These are phyloP conservation scores for Philotrypesis tridentata DNA, from an alignment of 1,140 invertebrate genomes.

Conservation along the genomic window DNA sequence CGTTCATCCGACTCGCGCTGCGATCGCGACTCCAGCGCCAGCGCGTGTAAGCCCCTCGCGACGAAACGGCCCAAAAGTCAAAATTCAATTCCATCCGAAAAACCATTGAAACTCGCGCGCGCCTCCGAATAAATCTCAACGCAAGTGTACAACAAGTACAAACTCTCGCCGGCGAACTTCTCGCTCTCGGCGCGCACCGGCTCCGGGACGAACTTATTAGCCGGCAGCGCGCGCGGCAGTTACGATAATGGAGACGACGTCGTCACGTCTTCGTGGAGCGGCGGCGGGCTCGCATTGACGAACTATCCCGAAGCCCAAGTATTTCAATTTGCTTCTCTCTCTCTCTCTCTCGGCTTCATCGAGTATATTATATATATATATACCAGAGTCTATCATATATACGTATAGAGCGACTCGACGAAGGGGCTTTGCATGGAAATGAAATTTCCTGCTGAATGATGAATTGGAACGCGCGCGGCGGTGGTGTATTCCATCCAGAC, in stretches of 20 bases:
- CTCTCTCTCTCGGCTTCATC: no score
- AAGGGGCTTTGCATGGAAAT: constrained; percentile 14
- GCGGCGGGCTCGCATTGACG: not conserved
- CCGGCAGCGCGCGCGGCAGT: not conserved
- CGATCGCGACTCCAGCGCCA: no score
- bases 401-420: not conserved
- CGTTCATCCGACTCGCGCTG: no score
- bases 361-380: not conserved
- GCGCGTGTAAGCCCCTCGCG: no score
- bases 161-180: not conserved
- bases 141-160: constrained; percentile 29
- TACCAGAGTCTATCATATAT: no score
- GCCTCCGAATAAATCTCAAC: constrained; percentile 18
- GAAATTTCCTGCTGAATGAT: constrained; percentile 1
- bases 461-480: not conserved
- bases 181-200: no score
- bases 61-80: constrained; percentile 27
- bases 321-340: constrained; percentile 45
- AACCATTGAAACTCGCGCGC: not conserved
- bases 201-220: constrained; percentile 33
- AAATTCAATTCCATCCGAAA: constrained; percentile 9
- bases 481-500: not conserved
- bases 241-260: constrained; percentile 11
- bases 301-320: constrained; percentile 28
- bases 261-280: not conserved